phyloP scores from a whole-genome alignment of 2,797 vertebrate genomes.

The Peromyscus eremicus region DNA sequence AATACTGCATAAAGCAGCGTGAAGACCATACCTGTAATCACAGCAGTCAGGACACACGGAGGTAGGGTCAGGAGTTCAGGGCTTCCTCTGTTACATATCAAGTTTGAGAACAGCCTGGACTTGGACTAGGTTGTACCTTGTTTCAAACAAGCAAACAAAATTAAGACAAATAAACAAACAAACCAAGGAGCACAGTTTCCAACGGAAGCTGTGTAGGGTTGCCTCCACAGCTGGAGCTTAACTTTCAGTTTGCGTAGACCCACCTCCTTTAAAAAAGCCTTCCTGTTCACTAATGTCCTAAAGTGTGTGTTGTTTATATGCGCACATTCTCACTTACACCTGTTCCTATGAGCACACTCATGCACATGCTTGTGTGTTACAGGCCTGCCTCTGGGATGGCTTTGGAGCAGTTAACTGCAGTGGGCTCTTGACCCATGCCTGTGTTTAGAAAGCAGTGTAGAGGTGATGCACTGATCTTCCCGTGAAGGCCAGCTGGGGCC shows the following conservation, averaged over 20 bases:
- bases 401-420: neutral
- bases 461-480: fast-evolving
- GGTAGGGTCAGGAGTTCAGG: neutral
- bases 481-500: neutral
- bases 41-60: neutral
- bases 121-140: neutral
- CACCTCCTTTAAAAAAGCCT: neutral
- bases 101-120: neutral
- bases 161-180: neutral
- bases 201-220: fast-evolving
- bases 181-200: neutral
- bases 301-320: neutral
- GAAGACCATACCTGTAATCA: neutral
- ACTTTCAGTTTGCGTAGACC: neutral
- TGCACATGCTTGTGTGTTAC: fast-evolving
- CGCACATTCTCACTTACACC: fast-evolving
- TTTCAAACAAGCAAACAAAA: neutral
- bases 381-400: fast-evolving
- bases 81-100: neutral
- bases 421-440: neutral
- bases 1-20: neutral
- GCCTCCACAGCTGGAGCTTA: fast-evolving
- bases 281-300: fast-evolving
- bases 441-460: neutral
- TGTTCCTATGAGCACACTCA: neutral